A percentile compares a stretch with the other conserved stretches of the same genome.
Conservation (phyloP, 1,140 invertebrate species). For the Coboldia fuscipes region DNA sequence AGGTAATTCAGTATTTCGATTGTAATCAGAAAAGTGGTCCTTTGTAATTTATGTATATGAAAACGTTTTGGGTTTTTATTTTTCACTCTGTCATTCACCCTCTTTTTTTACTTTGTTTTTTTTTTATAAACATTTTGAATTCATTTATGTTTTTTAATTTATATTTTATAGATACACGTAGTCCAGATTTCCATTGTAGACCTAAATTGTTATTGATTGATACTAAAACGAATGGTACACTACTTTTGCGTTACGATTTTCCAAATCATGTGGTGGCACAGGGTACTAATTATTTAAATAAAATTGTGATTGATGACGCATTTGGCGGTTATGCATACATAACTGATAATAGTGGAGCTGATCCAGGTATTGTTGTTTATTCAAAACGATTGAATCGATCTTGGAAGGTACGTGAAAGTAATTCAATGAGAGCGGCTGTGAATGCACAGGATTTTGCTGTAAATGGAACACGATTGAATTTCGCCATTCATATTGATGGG, state of each 20-base stretch:
- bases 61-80: too few species aligned
- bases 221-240: constrained; percentile 29
- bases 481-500: constrained; percentile 33
- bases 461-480: constrained; percentile 26
- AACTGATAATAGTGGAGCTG: constrained; percentile 34
- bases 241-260: constrained; percentile 30
- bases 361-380: constrained; percentile 50
- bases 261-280: constrained; percentile 25
- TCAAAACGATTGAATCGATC: constrained; percentile 31
- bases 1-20: too few species aligned
- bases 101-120: too few species aligned
- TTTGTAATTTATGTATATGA: too few species aligned
- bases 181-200: too few species aligned
- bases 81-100: too few species aligned
- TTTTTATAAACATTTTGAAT: too few species aligned
- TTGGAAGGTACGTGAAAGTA: constrained; percentile 39
- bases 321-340: constrained; percentile 44
- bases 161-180: too few species aligned
- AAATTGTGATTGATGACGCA: constrained; percentile 42
- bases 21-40: too few species aligned
- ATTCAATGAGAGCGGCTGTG: constrained; percentile 32
- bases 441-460: constrained; percentile 32
- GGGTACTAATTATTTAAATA: constrained; percentile 33
- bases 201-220: constrained; percentile 44
- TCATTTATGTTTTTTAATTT: too few species aligned